Base-by-base conservation (phyloP, 2,113 vertebrate species). In the Odocoileus virginianus region DNA sequence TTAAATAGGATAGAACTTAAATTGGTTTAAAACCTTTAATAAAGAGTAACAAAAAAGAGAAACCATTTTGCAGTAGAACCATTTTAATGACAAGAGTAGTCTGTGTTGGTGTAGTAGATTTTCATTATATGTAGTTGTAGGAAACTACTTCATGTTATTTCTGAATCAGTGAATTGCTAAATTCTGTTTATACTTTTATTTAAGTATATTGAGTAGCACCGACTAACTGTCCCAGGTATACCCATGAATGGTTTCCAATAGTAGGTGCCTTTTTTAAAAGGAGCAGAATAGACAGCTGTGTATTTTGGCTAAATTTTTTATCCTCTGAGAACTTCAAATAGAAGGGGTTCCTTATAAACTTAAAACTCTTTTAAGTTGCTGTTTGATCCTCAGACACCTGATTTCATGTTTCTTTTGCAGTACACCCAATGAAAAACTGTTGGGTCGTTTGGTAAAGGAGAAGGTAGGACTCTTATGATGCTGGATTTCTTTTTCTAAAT, bases 391-490 rank as follows among this genome's bases (percentile, higher is more conserved):
- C 57, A 89, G 33, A 45, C 47, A 96, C 6, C 33, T 95, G 67
- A 64, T 87, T 96, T 97, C 28, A 36, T 95, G 79, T 81, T 95
- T 97, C 47, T 98, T 90, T 98, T 99, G 92, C 97, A 99, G 99
- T 98, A 99, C 99, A 2, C 99, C 99, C 76, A 99, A 99, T 98
- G 99, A 99, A 97, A 99, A 99, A 94, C 99, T 99, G 28, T 99
- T 99, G 89, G 99, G 99, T 71, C 99, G 99, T 81, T 99, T 99
- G 74, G 99, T 99, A 93, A 99, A 99, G 95, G 99, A 99, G 97
- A 99, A 99, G 99, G 99, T 99, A 99, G 97, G 50, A 23, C 71
- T 97, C 43, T 78, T 96, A 2, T 60, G 58, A 27, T 97, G 33
- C 27, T 76, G 14, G 1, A 61, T 91, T 97, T 97, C 54, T 83